Base-by-base conservation (phyloP, 92 coral and sea anemone species). In the Palythoa heliodiscus region DNA sequence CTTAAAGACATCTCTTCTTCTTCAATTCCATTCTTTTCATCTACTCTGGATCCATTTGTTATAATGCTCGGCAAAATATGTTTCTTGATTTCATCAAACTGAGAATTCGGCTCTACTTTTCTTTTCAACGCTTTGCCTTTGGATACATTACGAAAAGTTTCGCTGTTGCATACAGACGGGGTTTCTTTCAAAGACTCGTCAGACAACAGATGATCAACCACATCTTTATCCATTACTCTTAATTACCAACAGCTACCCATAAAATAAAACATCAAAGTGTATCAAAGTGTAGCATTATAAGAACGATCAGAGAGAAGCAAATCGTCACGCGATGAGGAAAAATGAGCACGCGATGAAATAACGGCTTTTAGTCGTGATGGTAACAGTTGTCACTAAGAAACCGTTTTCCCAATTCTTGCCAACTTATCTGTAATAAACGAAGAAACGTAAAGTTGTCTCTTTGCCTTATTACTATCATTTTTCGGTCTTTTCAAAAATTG, bases 1-100 rank as follows among this genome's bases (percentile, higher is more conserved):
- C 93, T 82, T 11, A 91, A 38, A 38, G 67, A 55, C 35, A 85
- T 43, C 71, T 91, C 93, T 54, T 84, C 78, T 47, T 40, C 86
- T 58, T 86, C 84, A 14, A 39, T 70, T 61, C 70, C 58, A 24
- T 82, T 52, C 14, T 55, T 72, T n/a, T 75, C 70, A 61, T 81
- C 48, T 52, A 67, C 53, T 79, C 60, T 48, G 13, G 40, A 64
- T 3, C 84, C 84, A 80, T 80, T 80, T 29, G 6, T 80, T 63
- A 11, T 43, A 39, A 29, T 48, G 12, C 47, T 68, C 2, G 14
- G 3, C 74, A 5, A 53, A 12, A 2, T 3, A 22, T 20, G 47
- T 80, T 80, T 48, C 39, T 64, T 80, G 0, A 7, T 19, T 43
- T 63, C 12, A 20, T 78, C 83, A 15, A 17, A 24, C 9, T 63